phyloP scores from a whole-genome alignment of 2,888 invertebrate genomes.

The Boloria selene region DNA sequence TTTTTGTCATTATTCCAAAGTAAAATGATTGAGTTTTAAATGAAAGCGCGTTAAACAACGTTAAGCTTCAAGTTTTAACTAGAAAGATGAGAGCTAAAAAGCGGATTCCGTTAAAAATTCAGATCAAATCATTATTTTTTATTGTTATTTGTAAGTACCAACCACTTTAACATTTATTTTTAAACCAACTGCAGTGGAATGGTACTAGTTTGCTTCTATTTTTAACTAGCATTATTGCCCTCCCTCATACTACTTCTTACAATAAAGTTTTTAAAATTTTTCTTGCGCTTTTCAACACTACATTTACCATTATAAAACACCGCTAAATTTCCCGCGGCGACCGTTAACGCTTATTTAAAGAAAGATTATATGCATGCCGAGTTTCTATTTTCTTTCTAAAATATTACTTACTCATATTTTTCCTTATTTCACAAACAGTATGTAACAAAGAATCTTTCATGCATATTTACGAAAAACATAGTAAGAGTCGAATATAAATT shows the following conservation, averaged over 20 bases:
- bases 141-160: not conserved
- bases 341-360: constrained; percentile 10
- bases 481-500: too few species aligned
- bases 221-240: not conserved
- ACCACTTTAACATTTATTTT: not conserved
- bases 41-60: too few species aligned
- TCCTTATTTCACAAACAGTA: too few species aligned
- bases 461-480: too few species aligned
- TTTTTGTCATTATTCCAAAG: too few species aligned
- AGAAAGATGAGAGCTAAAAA: too few species aligned
- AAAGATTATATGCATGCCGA: constrained; percentile 2
- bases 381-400: constrained; percentile 1
- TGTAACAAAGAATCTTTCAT: too few species aligned
- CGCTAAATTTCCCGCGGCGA: constrained; percentile 13
- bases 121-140: too few species aligned
- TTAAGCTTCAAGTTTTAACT: too few species aligned
- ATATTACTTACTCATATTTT: constrained; percentile 1
- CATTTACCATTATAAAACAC: constrained; percentile 15
- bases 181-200: not conserved
- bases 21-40: too few species aligned
- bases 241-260: not conserved
- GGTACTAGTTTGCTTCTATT: not conserved
- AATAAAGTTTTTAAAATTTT: constrained; percentile 4
- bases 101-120: too few species aligned
- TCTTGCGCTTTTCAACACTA: constrained; percentile 7